Conservation (phyloP, 2,888 invertebrate species). For the Nysson spinosus region DNA sequence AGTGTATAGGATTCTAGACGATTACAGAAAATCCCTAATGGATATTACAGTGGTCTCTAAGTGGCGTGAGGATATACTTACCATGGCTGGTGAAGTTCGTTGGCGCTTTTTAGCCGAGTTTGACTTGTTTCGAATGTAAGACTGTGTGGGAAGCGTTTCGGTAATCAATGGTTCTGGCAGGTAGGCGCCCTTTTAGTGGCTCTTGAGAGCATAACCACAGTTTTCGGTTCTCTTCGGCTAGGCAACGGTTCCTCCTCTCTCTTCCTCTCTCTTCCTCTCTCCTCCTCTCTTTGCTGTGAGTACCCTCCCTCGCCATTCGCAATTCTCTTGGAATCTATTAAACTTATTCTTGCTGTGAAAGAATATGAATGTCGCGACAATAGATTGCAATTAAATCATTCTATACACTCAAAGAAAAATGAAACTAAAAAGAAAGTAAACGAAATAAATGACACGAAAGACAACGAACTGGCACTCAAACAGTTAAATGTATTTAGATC, state of each 20-base stretch:
- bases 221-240: conserved; percentile 59
- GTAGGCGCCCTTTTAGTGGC: conserved; percentile 73
- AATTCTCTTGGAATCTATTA: conserved; percentile 29
- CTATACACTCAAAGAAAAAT: not conserved
- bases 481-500: too few relatives aligned
- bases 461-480: too few relatives aligned
- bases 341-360: conserved; percentile 21
- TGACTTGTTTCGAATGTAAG: conserved; percentile 67
- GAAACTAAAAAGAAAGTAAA: too few relatives aligned
- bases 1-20: conserved; percentile 45
- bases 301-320: conserved; percentile 41
- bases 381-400: not conserved
- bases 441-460: too few relatives aligned
- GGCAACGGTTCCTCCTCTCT: conserved; percentile 52
- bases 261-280: too few relatives aligned
- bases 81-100: conserved; percentile 64
- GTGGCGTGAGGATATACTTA: conserved; percentile 72
- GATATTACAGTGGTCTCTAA: conserved; percentile 75
- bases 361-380: conserved; percentile 16
- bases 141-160: conserved; percentile 76
- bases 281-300: too few relatives aligned
- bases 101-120: conserved; percentile 70
- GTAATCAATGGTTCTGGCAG: conserved; percentile 77
- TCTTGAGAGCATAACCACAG: conserved; percentile 67
- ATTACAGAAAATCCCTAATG: conserved; percentile 71